Base-by-base conservation (phyloP, 2,797 vertebrate genomes). In the Heterohyrax brucei region DNA sequence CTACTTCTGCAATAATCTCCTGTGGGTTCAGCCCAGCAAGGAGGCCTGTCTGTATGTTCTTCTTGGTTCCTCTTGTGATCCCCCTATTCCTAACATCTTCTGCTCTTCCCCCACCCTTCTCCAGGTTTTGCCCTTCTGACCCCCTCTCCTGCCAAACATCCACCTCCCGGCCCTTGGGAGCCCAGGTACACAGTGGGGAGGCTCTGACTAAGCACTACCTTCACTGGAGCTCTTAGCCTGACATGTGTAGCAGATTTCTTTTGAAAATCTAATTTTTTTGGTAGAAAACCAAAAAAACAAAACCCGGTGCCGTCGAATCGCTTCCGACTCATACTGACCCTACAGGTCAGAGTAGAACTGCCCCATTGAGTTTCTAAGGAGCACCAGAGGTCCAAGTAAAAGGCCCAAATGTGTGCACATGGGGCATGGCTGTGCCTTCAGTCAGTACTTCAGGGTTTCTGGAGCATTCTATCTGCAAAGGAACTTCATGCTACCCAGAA, bases 201-300 rank as follows among this genome's bases (percentile, higher is more conserved):
- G 50, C 56, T 82, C 46, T 13, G 13, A 44, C 46, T 10, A 50
- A 86, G 50, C 73, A 22, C 19, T 5, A 1, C 77, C 87, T 46
- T 46, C 24, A 39, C 39, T 30, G 3, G 19, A 56, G 33, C 18
- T 62, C 64, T 76, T 46, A 28, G 53, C 22, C 50, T 56, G 85
- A 68, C 16, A 22, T 48, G 70, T 19, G 1, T 28, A 56, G 87
- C 46, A 81, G 22, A n/a, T 76, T 77, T 82, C 78, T 92, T 92
- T 78, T 46, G 56, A 82, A 89, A 87, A 81, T 30, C 73, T 62
- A 72, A 39, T 39, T 39, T 2, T 39, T 39, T 39, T 39, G 39
- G 39, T 39, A 39, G 39, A 39, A 39, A 39, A 39, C 39, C 39
- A 39, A 39, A 39, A 39, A 39, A 39, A 39, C 3, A 3, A 39